These are phyloP conservation scores for Pangasius krempfi DNA, from an alignment of 2,797 vertebrate species.

Conservation along the genomic window DNA sequence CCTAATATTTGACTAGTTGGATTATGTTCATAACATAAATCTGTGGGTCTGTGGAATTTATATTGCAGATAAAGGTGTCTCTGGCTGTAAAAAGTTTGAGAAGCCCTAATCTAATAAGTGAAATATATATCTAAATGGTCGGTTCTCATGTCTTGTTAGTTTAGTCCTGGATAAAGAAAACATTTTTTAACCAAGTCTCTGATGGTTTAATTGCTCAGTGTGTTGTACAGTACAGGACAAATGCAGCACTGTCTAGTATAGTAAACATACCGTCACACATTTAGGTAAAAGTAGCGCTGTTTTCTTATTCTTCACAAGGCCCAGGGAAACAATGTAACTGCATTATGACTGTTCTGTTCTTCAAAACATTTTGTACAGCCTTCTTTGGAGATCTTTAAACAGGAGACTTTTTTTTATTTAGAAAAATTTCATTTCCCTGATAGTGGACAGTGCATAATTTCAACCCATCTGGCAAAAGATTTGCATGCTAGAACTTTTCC, in stretches of 20 bases:
- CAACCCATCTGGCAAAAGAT: slow-evolving; percentile 8
- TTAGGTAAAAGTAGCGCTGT: not conserved
- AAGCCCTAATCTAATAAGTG: not conserved
- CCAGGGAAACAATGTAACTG: not conserved
- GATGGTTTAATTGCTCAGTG: not conserved
- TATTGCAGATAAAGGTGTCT: not conserved
- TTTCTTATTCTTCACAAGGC: not conserved
- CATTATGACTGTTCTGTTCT: not conserved
- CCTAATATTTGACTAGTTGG: not conserved
- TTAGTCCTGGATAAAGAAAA: not conserved
- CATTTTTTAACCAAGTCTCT: not conserved
- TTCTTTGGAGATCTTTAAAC: not conserved
- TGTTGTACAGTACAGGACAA: not conserved
- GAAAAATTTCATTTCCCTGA: not conserved
- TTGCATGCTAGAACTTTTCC: slow-evolving; percentile 21
- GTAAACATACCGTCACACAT: not conserved
- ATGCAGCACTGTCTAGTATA: not conserved
- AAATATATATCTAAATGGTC: not conserved
- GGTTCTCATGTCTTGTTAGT: not conserved
- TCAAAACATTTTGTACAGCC: not conserved
- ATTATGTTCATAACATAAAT: not conserved
- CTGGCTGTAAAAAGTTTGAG: not conserved
- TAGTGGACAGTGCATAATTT: not conserved
- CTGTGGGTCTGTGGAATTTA: not conserved
- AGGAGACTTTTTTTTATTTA: not conserved